Base-by-base conservation (phyloP, 2,888 invertebrate species). In the Noctua fimbriata region DNA sequence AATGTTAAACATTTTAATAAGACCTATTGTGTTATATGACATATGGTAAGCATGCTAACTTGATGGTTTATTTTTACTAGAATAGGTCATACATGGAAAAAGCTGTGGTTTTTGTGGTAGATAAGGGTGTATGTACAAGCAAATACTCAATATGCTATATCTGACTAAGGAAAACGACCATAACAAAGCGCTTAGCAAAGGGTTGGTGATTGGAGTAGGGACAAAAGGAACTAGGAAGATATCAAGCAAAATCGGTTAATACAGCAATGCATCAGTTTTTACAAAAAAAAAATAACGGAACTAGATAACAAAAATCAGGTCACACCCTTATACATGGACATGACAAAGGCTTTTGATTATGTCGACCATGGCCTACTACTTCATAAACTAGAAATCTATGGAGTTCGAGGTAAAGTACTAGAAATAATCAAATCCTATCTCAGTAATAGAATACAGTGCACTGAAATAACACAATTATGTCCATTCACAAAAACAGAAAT, bases 11-110 rank as follows among this genome's bases (percentile, higher is more conserved):
- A 79, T 32, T 70, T 82, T 63, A 82, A 72, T 75, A 72, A 49
- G 58, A 36, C 14, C 63, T 60, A 67, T 74, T 85, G 81, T 82
- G 18, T 47, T 79, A 36, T 69, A 41, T 71, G 83, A 71, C 55
- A 9, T 69, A 76, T 70, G 58, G 28, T 58, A 55, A 79, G 28
- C 47, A 52, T 60, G n/a, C n/a, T 81, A n/a, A 28, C 47, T 28
- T 55, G 16, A 24, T 10, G 47, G n/a, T n/a, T 21, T n/a, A 41
- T 79, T 65, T 79, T 21, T 49, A 47, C 2, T 63, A 49, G 63
- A 9, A 28, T 28, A 49, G 3, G 41, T 24, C 10, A 12, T 18
- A 32, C n/a, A 6, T 72, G 36, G 49, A n/a, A 32, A 75, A 58
- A n/a, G 3, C 9, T n/a, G 18, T 58, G 6, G 36, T 28, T 41